Evolutionary conservation across 1,140 invertebrate genomes (phyloP).

Genomic region (Artemia franciscana): DNA sequence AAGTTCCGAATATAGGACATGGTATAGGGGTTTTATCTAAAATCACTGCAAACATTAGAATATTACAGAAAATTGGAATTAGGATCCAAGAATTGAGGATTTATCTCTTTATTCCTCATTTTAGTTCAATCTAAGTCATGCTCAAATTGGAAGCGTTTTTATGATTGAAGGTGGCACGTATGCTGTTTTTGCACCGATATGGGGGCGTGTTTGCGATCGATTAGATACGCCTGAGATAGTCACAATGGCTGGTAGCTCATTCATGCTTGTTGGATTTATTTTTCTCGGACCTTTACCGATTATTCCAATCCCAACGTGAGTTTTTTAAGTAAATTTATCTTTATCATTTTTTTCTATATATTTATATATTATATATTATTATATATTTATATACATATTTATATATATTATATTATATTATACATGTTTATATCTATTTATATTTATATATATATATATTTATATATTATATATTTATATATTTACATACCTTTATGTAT

Average conservation of each 20-base stretch:
- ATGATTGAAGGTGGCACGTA: conserved; percentile 66
- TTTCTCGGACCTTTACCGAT: conserved; percentile 51
- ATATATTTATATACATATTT: conserved; percentile 5
- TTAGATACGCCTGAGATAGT: conserved; percentile 37
- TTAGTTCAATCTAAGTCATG: conserved; percentile 38
- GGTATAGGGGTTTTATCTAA: too few relatives aligned
- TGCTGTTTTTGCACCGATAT: conserved; percentile 48
- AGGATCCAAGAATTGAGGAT: too few relatives aligned
- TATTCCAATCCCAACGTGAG: conserved; percentile 33
- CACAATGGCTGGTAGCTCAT: conserved; percentile 36
- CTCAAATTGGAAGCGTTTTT: conserved; percentile 58
- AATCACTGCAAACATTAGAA: too few relatives aligned
- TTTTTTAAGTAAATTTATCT: conserved; percentile 18
- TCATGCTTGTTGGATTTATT: conserved; percentile 36
- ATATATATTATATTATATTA: too few relatives aligned
- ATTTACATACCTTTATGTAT: too few relatives aligned
- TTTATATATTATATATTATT: conserved; percentile 1
- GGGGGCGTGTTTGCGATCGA: conserved; percentile 50
- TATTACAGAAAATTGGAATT: too few relatives aligned
- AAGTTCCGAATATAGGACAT: too few relatives aligned
- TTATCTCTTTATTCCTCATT: conserved; percentile 13
- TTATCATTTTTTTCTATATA: background rate
- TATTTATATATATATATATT: too few relatives aligned
- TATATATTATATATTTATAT: too few relatives aligned
- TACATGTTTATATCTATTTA: too few relatives aligned